These are phyloP conservation scores for Phyllostomus discolor DNA, from an alignment of 2,113 vertebrate genomes.

Conservation along the genomic window DNA sequence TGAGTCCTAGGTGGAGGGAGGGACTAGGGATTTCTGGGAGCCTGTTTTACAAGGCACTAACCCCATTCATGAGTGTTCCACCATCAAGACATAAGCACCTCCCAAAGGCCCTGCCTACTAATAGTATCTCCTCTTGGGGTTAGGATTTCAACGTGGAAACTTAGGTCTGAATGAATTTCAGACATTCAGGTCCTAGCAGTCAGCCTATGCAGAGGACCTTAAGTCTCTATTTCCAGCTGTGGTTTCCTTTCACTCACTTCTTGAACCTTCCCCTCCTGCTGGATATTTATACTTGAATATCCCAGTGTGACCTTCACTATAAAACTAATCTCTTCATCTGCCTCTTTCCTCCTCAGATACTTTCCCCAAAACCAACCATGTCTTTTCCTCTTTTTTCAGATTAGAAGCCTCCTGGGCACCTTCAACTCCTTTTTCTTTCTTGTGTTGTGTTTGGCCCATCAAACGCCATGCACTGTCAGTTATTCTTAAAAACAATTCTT, in stretches of 20 bases:
- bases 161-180: neutral
- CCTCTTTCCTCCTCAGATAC: neutral
- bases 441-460: neutral
- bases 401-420: neutral
- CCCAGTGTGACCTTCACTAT: neutral
- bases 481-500: neutral
- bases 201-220: neutral
- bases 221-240: neutral
- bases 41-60: neutral
- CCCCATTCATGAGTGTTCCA: neutral
- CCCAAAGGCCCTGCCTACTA: neutral
- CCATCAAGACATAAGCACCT: neutral
- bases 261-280: neutral
- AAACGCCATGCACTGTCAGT: neutral
- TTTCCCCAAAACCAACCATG: neutral
- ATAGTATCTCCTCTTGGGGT: neutral
- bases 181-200: neutral
- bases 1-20: neutral
- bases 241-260: neutral
- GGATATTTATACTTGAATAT: neutral
- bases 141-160: neutral
- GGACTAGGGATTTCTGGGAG: neutral
- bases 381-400: neutral
- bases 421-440: neutral
- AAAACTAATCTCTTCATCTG: neutral